Evolutionary conservation across 2,888 invertebrate genomes (phyloP).

Genomic region (Steinernema carpocapsae): DNA sequence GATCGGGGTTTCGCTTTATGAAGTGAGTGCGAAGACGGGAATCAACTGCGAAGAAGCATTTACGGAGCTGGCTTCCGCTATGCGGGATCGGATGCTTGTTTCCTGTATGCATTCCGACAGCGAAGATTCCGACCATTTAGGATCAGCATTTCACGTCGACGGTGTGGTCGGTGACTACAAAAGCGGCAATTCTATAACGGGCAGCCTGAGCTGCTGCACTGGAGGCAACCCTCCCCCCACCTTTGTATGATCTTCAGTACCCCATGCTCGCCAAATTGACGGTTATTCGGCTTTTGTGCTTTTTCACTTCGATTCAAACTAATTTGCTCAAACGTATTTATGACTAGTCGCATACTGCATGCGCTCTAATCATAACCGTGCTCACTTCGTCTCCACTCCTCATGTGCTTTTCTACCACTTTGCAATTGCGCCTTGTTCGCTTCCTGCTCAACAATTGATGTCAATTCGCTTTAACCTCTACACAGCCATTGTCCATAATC

Average conservation of each 20-base stretch:
- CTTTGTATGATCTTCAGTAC: slow-evolving; percentile 6
- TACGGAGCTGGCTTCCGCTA: slow-evolving; percentile 63
- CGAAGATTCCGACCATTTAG: slow-evolving; percentile 59
- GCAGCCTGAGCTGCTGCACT: slow-evolving; percentile 26
- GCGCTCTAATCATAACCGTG: background rate
- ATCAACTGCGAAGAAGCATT: slow-evolving; percentile 69
- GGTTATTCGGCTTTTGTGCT: background rate
- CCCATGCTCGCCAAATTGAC: slow-evolving; percentile 19
- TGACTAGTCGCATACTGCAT: slow-evolving; percentile 16
- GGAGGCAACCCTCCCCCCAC: slow-evolving; percentile 26
- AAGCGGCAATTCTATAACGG: slow-evolving; percentile 26
- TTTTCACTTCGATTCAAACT: slow-evolving; percentile 30
- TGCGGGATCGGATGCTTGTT: slow-evolving; percentile 65
- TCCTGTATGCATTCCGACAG: slow-evolving; percentile 50
- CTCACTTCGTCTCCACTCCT: slow-evolving; percentile 9
- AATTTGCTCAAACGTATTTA: slow-evolving; percentile 17
- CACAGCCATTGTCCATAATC: background rate
- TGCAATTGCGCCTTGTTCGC: slow-evolving; percentile 25
- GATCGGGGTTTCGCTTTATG: slow-evolving; percentile 68
- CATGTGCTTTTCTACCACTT: background rate
- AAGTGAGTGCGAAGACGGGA: slow-evolving; percentile 69
- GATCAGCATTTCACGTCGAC: slow-evolving; percentile 68
- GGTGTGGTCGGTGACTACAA: slow-evolving; percentile 67
- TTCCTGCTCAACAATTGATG: slow-evolving; percentile 28
- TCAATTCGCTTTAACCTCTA: slow-evolving; percentile 26